Evolutionary conservation across 2,888 invertebrate species (phyloP), one percentile per base, ranked within the genome.

Genomic region (Eristalis pertinax): DNA sequence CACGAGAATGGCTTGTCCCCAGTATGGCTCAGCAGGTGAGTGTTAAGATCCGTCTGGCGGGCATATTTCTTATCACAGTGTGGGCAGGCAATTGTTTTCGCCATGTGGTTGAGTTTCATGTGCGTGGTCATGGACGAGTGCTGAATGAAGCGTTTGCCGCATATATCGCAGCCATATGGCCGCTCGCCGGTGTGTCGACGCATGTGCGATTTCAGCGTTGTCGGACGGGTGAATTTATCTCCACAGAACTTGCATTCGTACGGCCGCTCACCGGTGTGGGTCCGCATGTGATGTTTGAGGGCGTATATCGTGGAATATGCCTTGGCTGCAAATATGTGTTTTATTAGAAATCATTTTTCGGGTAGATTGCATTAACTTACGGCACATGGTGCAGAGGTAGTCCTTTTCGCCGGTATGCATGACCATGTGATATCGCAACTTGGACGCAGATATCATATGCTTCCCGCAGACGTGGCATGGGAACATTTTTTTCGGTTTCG

Each of bases 51-150:
- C 0, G 91, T 91, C 81, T 90, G 90, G 22, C 92, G 90, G 38
- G 91, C 91, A 76, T 91, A 92, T 84, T 91, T 91, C 67, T 91
- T 92, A 89, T 91, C 91, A 89, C 92, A 92, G 84, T 91, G 90
- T 4, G 91, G 90, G 63, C 92, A 92, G 72, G 90, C 85, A 62
- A 92, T 90, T 10, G 90, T 91, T 86, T 91, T 91, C 26, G 90
- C 91, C 89, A 91, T 91, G 68, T 92, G 92, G 89, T 90, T 90
- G 4, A 91, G 84, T 63, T 91, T 91, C 90, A 92, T 91, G 68
- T 92, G 92, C 1, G 91, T 92, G 29, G 91, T 91, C 87, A 92
- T 89, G 32, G 91, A 91, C 19, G 91, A 91, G 75, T 91, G 91
- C 75, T 92, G 91, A 69, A 91, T 91, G 70, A 92, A 92, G 11